Evolutionary conservation across 2,797 vertebrate species (phyloP).

Genomic region (Channallabes apus): DNA sequence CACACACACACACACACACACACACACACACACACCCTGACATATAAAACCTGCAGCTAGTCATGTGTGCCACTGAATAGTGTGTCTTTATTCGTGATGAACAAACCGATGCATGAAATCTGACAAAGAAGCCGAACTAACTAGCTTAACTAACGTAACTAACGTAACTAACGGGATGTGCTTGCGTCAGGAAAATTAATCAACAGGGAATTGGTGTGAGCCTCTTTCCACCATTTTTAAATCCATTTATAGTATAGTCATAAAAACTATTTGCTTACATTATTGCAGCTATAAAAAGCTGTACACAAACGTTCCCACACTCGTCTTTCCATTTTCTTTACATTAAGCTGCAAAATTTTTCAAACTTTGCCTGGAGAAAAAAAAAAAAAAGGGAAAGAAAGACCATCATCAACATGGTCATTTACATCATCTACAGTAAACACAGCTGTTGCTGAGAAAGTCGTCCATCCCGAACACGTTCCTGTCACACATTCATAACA

Average conservation of each 20-base stretch:
- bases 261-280: neutral
- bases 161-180: neutral
- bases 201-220: neutral
- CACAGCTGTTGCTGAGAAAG: neutral
- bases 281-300: neutral
- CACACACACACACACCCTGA: slow-evolving; percentile 27
- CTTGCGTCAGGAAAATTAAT: neutral
- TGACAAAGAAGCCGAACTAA: neutral
- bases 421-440: neutral
- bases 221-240: neutral
- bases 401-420: neutral
- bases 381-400: accelerated
- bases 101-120: neutral
- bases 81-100: neutral
- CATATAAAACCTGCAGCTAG: slow-evolving; percentile 31
- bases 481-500: neutral
- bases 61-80: neutral
- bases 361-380: too few relatives aligned
- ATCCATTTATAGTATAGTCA: neutral
- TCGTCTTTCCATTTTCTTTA: neutral
- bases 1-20: slow-evolving; percentile 33
- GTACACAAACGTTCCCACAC: neutral
- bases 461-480: neutral
- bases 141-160: too few relatives aligned
- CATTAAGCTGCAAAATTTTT: neutral